Base-by-base conservation (phyloP, 2,888 invertebrate species). In the Tetrapedia diversipes region DNA sequence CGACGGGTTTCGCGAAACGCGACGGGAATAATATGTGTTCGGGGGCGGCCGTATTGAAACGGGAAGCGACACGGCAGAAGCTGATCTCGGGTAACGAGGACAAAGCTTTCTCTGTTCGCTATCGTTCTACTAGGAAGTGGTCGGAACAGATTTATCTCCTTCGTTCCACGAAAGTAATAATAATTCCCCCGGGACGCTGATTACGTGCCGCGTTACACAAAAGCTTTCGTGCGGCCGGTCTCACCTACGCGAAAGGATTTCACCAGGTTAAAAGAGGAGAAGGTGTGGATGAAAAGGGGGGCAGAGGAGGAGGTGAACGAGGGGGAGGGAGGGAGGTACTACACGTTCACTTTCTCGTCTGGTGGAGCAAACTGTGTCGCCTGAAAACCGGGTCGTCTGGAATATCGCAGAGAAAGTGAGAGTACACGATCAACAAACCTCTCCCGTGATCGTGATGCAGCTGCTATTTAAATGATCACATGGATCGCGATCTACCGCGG, bases 391-490 rank as follows among this genome's bases (percentile, higher is more conserved):
- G 89, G 89, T 89, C 89, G 86, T 68, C 73, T 61, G 61, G 67
- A 72, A 81, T 80, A 85, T 81, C 85, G 83, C 81, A 87, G 89
- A 89, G 89, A 89, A 89, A 89, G 89, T 89, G 89, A 89, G 88
- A 89, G 89, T 89, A 84, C n/a, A n/a, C 81, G 78, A 84, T 79
- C 81, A 63, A 24, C 47, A 43, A 70, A 66, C 79, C 72, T 67
- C 72, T 67, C 64, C 71, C 2, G 64, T 60, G 83, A 79, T 83
- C 77, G 57, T 66, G 79, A 84, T 84, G 84, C 84, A 79, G 84
- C 84, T 84, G 83, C 76, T 80, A 72, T 68, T 77, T 66, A 65
- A 73, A 77, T 66, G 83, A 82, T 82, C 66, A 47, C 45, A 16
- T 11, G 59, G 49, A 49, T 68, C 67, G 56, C 56, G 65, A 78